Conservation (phyloP, 2,888 invertebrate genomes). For the Mycalesis mineus region DNA sequence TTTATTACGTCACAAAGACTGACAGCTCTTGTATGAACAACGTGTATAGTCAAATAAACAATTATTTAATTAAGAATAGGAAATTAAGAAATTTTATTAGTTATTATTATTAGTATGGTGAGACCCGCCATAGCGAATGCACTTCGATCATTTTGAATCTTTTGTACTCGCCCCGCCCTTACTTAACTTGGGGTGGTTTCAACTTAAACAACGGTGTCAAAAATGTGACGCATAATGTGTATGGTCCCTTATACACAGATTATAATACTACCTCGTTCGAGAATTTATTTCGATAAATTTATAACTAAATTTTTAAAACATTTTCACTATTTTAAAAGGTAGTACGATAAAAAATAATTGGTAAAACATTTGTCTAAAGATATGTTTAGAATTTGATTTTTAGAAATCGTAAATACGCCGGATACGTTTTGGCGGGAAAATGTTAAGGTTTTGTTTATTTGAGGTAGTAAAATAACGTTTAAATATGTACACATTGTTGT, state of each 20-base stretch:
- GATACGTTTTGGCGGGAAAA: background rate
- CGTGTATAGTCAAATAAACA: too few relatives aligned
- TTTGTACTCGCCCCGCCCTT: too few relatives aligned
- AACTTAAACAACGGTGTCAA: too few relatives aligned
- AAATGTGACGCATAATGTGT: background rate
- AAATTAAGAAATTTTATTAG: too few relatives aligned
- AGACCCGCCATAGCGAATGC: too few relatives aligned
- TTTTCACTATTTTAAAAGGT: constrained; percentile 18
- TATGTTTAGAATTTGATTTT: constrained; percentile 23
- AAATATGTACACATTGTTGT: constrained; percentile 16
- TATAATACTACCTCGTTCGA: constrained; percentile 27
- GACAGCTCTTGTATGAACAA: too few relatives aligned
- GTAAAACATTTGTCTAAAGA: constrained; percentile 24
- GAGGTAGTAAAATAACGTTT: constrained; percentile 30
- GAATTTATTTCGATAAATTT: constrained; percentile 4
- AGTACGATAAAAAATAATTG: constrained; percentile 18
- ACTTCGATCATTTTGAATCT: too few relatives aligned
- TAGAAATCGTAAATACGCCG: constrained; percentile 10
- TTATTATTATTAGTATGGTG: too few relatives aligned
- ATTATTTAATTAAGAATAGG: too few relatives aligned
- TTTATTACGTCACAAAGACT: background rate
- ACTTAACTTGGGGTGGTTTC: too few relatives aligned
- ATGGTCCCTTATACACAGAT: constrained; percentile 10
- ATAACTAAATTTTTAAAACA: constrained; percentile 20
- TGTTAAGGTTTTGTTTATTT: constrained; percentile 9